Base-by-base conservation (phyloP, 2,113 vertebrate genomes). In the Scolopax mira region DNA sequence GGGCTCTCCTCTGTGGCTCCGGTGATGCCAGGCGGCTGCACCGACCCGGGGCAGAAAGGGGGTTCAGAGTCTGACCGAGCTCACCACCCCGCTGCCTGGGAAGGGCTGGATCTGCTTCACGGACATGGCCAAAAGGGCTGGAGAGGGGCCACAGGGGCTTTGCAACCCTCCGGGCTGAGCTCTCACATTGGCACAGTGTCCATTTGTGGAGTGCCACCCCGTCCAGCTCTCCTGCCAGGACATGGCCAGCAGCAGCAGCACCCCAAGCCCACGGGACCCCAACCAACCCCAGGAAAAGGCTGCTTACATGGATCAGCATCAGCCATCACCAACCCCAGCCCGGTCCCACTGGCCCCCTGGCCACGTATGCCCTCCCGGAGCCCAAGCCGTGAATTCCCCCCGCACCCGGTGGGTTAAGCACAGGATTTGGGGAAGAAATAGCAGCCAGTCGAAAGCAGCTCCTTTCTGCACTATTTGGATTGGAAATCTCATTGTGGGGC, bases 321-420 rank as follows among this genome's bases (percentile, higher is more conserved):
- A 2, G 39, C n/a, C 7, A 1, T 30, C 7, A 0, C 39, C n/a
- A 62, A n/a, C 57, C 54, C 74, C 66, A 12, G 1, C 13, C 35
- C 7, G 2, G 3, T 5, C 39, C n/a, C 4, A 14, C 31, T 11
- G 1, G 39, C 18, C n/a, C 55, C 71, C 74, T 75, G 19, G 42
- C n/a, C 83, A 2, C 4, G 0, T 5, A 1, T 1, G 13, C 31
- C 0, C 15, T 4, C 6, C 44, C 4, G 16, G 48, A 73, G 80
- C 72, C 7, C 27, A 8, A 6, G 1, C 0, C 3, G 1, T 0
- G 1, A 8, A 0, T 7, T 2, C 4, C 33, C 12, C 49, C 5
- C 1, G 4, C 0, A 28, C 66, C 15, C n/a, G 3, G 1, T 0
- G 17, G 89, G 72, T 93, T 71, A 28, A 41, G 24, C 16, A 9